Evolutionary conservation across 2,888 invertebrate genomes (phyloP).

Genomic region (Ceramica pisi): DNA sequence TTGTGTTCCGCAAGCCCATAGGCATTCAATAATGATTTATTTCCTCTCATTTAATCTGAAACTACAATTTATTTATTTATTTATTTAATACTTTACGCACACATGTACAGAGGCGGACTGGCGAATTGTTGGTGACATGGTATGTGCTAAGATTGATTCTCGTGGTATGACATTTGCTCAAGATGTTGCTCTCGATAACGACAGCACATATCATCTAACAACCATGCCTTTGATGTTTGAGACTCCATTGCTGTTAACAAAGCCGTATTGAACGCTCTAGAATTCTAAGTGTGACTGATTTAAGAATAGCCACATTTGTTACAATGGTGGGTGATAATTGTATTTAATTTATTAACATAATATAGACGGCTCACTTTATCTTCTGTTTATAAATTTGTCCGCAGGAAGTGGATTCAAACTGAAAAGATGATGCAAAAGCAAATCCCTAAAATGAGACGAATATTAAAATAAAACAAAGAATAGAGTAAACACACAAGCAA

Average conservation of each 20-base stretch:
- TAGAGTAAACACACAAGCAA: conserved; percentile 19
- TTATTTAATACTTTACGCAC: too few species aligned
- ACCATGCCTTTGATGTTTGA: background rate
- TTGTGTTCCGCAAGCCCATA: too few species aligned
- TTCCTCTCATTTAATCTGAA: background rate
- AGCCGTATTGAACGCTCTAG: background rate
- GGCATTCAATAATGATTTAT: background rate
- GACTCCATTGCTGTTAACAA: background rate
- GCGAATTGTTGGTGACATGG: background rate
- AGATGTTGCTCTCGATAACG: background rate
- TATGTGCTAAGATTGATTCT: background rate
- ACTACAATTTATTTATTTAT: too few species aligned
- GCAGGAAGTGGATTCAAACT: too few species aligned
- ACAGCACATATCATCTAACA: background rate
- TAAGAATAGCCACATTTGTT: background rate
- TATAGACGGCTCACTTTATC: too few species aligned
- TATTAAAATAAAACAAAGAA: background rate
- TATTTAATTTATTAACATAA: too few species aligned
- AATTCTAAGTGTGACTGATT: background rate
- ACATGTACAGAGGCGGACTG: too few species aligned
- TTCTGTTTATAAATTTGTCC: too few species aligned
- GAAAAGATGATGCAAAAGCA: too few species aligned
- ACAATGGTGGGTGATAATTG: too few species aligned
- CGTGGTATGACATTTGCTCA: background rate
- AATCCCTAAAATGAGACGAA: too few species aligned